Evolutionary conservation across 2,797 vertebrate genomes (phyloP).

Genomic region (Poeciliopsis turneri): DNA sequence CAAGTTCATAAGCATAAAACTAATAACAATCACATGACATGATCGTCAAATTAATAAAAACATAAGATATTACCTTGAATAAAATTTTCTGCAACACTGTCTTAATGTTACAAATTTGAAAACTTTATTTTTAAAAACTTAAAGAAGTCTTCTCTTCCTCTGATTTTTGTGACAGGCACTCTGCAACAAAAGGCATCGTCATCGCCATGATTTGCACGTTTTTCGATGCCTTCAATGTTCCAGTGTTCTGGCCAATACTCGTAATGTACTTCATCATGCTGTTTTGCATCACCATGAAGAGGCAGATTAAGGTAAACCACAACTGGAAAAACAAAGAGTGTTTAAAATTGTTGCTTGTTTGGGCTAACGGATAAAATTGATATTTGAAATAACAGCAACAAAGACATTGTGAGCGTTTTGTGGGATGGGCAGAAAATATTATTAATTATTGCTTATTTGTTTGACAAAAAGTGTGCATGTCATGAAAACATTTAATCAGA

Average conservation of each 20-base stretch:
- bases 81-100: background rate
- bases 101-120: background rate
- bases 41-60: background rate
- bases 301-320: constrained; percentile 95
- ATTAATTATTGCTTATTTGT: background rate
- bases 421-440: background rate
- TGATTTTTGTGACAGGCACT: constrained; percentile 85
- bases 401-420: background rate
- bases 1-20: too few relatives aligned
- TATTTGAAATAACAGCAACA: background rate
- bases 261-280: constrained; percentile 99
- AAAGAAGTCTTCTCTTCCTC: constrained; percentile 13
- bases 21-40: background rate
- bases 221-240: constrained; percentile 98
- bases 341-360: background rate
- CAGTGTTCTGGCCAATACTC: constrained; percentile 99
- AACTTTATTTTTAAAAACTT: background rate
- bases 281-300: constrained; percentile 99
- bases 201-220: constrained; percentile 98
- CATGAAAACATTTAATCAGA: background rate
- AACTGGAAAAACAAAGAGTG: background rate
- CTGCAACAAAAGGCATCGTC: constrained; percentile 96
- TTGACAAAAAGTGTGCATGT: background rate
- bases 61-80: background rate
- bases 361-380: background rate